Conservation (phyloP, 2,113 vertebrate genomes). For the Notarius lentiginosus region DNA sequence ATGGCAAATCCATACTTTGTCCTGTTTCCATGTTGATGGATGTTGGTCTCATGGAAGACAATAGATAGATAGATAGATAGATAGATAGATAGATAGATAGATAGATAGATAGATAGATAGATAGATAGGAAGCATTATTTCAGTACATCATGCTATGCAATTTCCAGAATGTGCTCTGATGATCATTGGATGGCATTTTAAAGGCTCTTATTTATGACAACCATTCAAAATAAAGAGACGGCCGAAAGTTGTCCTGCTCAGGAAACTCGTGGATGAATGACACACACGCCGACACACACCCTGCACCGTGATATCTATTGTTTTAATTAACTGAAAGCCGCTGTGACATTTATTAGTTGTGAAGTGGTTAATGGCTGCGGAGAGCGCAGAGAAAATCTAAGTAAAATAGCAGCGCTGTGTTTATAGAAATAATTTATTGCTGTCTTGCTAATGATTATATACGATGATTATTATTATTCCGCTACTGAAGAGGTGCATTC, state of each 20-base stretch:
- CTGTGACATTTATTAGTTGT: conserved; percentile 88
- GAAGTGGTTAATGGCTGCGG: conserved; percentile 79
- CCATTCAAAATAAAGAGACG: conserved; percentile 79
- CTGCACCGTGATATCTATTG: conserved; percentile 90
- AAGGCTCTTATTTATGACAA: conserved; percentile 90
- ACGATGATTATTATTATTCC: conserved; percentile 56
- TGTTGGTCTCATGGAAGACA: no score
- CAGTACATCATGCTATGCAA: conserved; percentile 77
- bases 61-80: no score
- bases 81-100: no score
- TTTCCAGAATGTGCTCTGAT: conserved; percentile 88
- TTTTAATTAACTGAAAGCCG: conserved; percentile 96
- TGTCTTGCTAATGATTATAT: conserved; percentile 65
- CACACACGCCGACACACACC: conserved; percentile 59
- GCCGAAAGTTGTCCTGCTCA: conserved; percentile 81
- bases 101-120: conserved; percentile 41
- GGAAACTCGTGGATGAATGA: conserved; percentile 82
- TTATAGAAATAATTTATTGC: conserved; percentile 73
- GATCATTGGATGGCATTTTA: conserved; percentile 86
- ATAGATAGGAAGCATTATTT: conserved; percentile 55
- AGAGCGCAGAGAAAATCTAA: conserved; percentile 58
- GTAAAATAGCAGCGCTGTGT: conserved; percentile 69
- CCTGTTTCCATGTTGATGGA: no score
- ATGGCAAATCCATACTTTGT: no score
- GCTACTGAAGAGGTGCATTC: conserved; percentile 62